phyloP scores from a whole-genome alignment of 2,113 vertebrate genomes.

The Porphyrio hochstetteri region DNA sequence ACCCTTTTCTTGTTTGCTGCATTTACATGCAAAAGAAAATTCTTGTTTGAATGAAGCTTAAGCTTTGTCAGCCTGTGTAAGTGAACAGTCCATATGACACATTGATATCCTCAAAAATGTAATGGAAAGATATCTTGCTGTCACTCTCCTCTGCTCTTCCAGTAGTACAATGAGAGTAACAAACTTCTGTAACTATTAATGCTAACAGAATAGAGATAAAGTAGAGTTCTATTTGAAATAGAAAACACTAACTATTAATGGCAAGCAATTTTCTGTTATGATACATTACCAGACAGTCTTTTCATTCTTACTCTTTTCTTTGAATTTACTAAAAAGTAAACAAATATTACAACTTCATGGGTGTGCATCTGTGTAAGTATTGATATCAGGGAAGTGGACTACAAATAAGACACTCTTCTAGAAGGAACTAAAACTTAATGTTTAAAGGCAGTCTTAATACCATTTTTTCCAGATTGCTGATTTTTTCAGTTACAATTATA shows the following conservation, averaged over 20 bases:
- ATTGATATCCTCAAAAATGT: neutral
- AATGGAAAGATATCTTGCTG: neutral
- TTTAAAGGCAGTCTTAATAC: neutral
- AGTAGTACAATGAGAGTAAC: neutral
- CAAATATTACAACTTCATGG: neutral
- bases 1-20: neutral
- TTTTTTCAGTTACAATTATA: constrained; percentile 1
- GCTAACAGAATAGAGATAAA: neutral
- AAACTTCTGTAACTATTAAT: neutral
- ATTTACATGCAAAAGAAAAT: neutral
- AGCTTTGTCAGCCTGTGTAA: neutral
- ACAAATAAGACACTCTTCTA: neutral
- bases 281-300: neutral
- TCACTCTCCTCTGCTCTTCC: neutral
- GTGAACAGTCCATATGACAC: neutral
- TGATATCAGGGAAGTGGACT: neutral
- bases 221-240: neutral
- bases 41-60: neutral
- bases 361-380: neutral
- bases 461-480: neutral
- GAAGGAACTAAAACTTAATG: neutral
- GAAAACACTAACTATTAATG: neutral
- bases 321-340: neutral
- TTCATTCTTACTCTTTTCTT: neutral
- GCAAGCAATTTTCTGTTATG: neutral